These are phyloP conservation scores for Knipowitschia caucasica DNA, from an alignment of 2,797 vertebrate species.

Conservation along the genomic window DNA sequence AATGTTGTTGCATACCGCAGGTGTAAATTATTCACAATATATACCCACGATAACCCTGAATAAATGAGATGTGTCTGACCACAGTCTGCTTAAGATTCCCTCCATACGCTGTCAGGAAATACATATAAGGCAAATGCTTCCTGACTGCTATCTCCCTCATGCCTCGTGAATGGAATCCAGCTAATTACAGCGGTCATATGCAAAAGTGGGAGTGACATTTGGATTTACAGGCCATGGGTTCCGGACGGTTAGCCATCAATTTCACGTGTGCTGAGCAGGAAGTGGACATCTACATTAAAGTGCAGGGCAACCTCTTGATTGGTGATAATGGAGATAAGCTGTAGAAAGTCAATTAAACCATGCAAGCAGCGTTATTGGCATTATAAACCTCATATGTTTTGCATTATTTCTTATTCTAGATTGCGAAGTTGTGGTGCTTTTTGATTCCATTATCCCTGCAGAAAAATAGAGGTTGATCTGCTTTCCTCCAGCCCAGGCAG, in stretches of 20 bases:
- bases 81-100: slow-evolving; percentile 40
- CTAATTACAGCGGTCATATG: slow-evolving; percentile 60
- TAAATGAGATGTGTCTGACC: slow-evolving; percentile 2
- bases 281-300: slow-evolving; percentile 57
- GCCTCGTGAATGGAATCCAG: slow-evolving; percentile 42
- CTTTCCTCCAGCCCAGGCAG: neutral
- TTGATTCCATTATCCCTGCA: neutral
- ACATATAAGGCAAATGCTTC: slow-evolving; percentile 29
- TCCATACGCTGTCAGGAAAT: slow-evolving; percentile 16
- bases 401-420: neutral
- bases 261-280: slow-evolving; percentile 64
- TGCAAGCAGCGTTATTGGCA: slow-evolving; percentile 1
- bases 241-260: slow-evolving; percentile 62
- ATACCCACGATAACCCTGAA: slow-evolving; percentile 3
- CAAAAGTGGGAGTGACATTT: slow-evolving; percentile 60
- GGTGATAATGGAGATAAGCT: slow-evolving; percentile 41
- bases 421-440: neutral
- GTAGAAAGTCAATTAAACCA: slow-evolving; percentile 20
- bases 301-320: slow-evolving; percentile 34
- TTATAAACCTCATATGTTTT: slow-evolving; percentile 8
- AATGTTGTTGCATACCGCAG: slow-evolving; percentile 4
- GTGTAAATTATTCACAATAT: neutral
- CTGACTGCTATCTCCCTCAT: slow-evolving; percentile 15
- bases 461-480: neutral
- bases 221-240: slow-evolving; percentile 52